phyloP scores from a whole-genome alignment of 2,797 vertebrate genomes.

The Anisognathus igniventris region DNA sequence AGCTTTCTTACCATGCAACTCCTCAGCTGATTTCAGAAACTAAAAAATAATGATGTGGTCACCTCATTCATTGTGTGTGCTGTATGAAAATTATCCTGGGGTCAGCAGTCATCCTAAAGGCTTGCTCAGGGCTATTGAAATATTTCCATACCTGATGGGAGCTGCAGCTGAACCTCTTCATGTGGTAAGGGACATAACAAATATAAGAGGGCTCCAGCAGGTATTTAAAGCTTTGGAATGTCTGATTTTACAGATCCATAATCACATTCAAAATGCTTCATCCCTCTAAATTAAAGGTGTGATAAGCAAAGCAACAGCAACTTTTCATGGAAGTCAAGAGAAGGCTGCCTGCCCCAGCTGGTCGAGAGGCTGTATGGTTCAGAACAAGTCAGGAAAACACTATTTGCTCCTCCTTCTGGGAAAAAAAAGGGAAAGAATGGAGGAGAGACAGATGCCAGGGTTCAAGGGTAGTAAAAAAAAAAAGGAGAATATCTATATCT shows the following conservation, averaged over 20 bases:
- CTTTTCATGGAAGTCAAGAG: neutral
- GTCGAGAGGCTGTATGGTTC: neutral
- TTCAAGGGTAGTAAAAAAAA: neutral
- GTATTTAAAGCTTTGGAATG: neutral
- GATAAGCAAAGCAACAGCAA: neutral
- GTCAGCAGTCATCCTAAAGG: neutral
- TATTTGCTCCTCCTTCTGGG: neutral
- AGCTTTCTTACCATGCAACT: neutral
- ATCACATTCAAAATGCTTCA: neutral
- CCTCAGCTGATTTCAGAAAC: neutral
- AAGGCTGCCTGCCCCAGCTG: neutral
- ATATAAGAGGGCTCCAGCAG: neutral
- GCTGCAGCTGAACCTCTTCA: neutral
- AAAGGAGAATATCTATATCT: neutral
- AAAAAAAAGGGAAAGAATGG: neutral
- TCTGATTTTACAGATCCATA: neutral
- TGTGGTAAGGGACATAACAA: neutral
- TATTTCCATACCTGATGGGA: neutral
- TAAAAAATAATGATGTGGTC: neutral
- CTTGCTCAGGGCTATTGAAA: neutral
- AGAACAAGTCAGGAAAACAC: neutral
- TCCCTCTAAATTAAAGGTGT: conserved; percentile 8
- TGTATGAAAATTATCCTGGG: neutral
- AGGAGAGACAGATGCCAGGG: neutral
- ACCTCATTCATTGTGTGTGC: neutral